These are phyloP conservation scores for Abrostola tripartita DNA, from an alignment of 2,888 invertebrate species.

Conservation along the genomic window DNA sequence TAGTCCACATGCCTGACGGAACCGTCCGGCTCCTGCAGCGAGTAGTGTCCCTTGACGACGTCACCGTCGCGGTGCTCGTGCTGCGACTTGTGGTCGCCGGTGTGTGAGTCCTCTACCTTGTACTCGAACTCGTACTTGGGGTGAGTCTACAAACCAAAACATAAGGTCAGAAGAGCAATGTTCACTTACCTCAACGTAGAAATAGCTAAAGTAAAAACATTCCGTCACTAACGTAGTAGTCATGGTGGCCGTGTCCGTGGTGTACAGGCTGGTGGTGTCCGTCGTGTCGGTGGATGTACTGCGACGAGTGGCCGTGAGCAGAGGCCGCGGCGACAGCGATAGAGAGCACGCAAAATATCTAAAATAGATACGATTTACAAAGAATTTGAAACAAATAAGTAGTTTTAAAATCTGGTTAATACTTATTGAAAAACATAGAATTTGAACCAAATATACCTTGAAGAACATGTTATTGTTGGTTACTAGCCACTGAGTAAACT, in stretches of 20 bases:
- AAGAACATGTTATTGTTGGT: not conserved
- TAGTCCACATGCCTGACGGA: constrained; percentile 84
- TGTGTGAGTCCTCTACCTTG: constrained; percentile 85
- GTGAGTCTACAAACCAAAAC: constrained; percentile 63
- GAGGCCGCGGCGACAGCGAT: constrained; percentile 17
- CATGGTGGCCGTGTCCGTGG: constrained; percentile 58
- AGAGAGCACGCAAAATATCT: constrained; percentile 35
- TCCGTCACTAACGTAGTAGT: constrained; percentile 37
- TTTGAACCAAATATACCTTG: not conserved
- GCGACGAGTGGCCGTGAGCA: constrained; percentile 46
- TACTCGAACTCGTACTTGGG: constrained; percentile 87
- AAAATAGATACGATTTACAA: not conserved
- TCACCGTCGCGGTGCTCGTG: constrained; percentile 83
- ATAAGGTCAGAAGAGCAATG: not conserved
- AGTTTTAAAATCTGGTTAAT: not conserved
- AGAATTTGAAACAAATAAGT: not conserved
- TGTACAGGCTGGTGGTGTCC: constrained; percentile 66
- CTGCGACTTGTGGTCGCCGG: constrained; percentile 84
- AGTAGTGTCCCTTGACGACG: constrained; percentile 69
- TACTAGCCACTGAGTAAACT: constrained; percentile 22
- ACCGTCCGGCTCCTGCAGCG: constrained; percentile 82
- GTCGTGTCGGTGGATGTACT: constrained; percentile 63
- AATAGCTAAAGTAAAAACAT: not conserved
- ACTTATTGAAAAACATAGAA: not conserved
- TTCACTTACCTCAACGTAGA: not conserved